These are phyloP conservation scores for Alviniconcha marisindica DNA, from an alignment of 1,140 invertebrate species.

Conservation along the genomic window DNA sequence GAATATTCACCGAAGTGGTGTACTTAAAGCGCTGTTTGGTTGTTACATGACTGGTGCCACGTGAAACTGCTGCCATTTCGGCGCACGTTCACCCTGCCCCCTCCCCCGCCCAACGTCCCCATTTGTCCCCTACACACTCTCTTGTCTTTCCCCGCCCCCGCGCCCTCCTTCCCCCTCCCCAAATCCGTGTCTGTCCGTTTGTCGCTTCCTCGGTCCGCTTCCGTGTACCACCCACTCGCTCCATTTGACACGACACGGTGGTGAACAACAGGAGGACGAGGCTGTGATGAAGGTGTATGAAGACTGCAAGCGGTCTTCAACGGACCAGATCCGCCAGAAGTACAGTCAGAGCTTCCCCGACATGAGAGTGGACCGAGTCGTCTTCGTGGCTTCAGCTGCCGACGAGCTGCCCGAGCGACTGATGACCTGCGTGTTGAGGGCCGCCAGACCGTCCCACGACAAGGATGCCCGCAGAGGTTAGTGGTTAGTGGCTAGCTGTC, in stretches of 20 bases:
- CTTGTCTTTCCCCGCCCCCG: too few species aligned
- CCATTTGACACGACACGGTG: neutral
- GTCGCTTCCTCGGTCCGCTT: neutral
- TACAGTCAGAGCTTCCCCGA: neutral
- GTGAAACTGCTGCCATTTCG: too few species aligned
- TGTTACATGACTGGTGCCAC: too few species aligned
- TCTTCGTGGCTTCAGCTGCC: conserved; percentile 20
- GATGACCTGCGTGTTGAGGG: neutral
- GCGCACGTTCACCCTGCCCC: too few species aligned
- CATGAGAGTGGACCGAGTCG: conserved; percentile 24
- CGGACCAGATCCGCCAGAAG: neutral
- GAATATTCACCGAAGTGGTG: too few species aligned
- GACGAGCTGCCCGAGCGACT: neutral
- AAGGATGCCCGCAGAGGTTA: neutral
- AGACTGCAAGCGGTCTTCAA: neutral
- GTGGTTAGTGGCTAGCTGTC: too few species aligned
- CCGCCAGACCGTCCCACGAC: conserved; percentile 12
- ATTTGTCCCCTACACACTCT: too few species aligned
- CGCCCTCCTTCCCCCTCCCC: too few species aligned
- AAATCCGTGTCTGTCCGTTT: neutral
- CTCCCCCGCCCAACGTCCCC: too few species aligned
- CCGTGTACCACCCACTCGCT: neutral
- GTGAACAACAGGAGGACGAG: neutral
- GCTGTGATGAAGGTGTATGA: neutral
- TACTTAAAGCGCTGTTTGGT: too few species aligned